These are phyloP conservation scores for Donacobius atricapilla DNA, from an alignment of 2,113 vertebrate species.

Conservation along the genomic window DNA sequence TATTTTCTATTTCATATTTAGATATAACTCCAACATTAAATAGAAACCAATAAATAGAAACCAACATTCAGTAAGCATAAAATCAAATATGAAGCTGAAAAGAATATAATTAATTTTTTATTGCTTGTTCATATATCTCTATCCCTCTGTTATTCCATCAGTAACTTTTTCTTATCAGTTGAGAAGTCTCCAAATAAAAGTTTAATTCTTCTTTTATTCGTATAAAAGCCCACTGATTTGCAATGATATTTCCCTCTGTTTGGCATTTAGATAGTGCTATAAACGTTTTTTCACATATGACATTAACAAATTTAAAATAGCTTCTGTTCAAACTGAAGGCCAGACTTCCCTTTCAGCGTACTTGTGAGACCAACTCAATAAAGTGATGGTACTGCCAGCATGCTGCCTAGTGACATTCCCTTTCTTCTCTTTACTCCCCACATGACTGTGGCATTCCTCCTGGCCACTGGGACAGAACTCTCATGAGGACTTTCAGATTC, in stretches of 20 bases:
- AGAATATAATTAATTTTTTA: background rate
- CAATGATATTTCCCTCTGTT: background rate
- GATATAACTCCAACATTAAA: background rate
- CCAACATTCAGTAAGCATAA: background rate
- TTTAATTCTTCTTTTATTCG: background rate
- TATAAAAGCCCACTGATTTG: background rate
- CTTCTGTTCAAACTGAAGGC: background rate
- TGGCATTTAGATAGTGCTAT: constrained; percentile 11
- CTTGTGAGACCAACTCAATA: background rate
- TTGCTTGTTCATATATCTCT: background rate
- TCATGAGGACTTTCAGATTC: background rate
- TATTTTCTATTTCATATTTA: background rate
- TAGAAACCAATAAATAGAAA: background rate
- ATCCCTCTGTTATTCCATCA: background rate
- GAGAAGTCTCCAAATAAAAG: background rate
- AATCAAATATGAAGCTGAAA: background rate
- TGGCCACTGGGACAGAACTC: background rate
- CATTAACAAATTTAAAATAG: background rate
- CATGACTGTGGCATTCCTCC: background rate
- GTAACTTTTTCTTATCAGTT: background rate
- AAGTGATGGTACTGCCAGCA: background rate
- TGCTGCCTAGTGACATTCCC: accelerated
- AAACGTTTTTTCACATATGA: background rate
- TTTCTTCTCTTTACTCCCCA: background rate
- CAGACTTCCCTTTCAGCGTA: background rate